phyloP scores from a whole-genome alignment of 2,113 vertebrate species.

The Zosterops hypoxanthus region DNA sequence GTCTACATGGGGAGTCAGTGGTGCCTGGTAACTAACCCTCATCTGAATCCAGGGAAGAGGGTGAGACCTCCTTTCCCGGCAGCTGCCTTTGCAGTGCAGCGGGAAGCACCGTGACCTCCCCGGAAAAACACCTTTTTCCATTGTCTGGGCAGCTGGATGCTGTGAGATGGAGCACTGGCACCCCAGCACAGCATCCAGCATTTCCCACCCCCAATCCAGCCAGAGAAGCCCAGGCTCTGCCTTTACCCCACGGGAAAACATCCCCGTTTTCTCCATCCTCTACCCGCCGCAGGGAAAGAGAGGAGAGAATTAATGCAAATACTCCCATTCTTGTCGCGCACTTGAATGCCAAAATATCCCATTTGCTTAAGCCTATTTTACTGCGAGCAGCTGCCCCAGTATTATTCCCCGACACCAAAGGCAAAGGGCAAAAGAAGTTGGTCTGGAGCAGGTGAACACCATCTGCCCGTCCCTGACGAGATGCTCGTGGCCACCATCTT shows the following conservation, averaged over 20 bases:
- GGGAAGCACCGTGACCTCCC: not conserved
- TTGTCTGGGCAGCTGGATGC: not conserved
- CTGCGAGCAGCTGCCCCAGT: slow-evolving; percentile 78
- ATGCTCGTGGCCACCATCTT: slow-evolving; percentile 68
- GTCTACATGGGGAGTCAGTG: not conserved
- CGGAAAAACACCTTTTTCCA: not conserved
- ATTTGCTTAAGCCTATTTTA: slow-evolving; percentile 75
- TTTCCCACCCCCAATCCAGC: not conserved
- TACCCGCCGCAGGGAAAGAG: not conserved
- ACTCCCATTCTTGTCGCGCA: slow-evolving; percentile 63
- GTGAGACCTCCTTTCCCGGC: accelerated
- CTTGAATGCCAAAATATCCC: slow-evolving; percentile 74
- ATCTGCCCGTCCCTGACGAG: slow-evolving; percentile 76
- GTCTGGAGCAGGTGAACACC: slow-evolving; percentile 82
- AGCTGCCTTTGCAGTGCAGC: not conserved
- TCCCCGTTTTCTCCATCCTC: not conserved
- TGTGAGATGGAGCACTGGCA: not conserved
- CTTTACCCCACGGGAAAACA: not conserved
- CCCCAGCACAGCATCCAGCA: not conserved
- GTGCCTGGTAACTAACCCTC: not conserved
- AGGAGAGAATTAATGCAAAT: slow-evolving; percentile 61
- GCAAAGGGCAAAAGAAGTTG: slow-evolving; percentile 71
- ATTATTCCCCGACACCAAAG: slow-evolving; percentile 75
- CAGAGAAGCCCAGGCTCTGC: not conserved
- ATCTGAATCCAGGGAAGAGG: not conserved